Evolutionary conservation across 2,113 vertebrate species (phyloP).

Genomic region (Sorex fumeus): DNA sequence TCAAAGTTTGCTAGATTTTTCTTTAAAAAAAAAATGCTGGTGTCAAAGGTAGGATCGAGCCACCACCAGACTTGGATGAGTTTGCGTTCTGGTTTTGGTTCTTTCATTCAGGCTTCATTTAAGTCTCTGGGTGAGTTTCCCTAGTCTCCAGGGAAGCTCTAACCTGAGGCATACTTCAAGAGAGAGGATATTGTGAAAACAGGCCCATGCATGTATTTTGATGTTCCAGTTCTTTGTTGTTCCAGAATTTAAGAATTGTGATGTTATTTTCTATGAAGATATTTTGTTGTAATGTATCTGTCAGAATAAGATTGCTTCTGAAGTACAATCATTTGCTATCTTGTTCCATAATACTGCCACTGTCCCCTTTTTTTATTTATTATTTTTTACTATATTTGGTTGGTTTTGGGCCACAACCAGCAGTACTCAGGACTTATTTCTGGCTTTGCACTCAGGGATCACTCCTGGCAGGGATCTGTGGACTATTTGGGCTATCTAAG

Average conservation of each 20-base stretch:
- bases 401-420: no score
- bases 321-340: slow-evolving; percentile 9
- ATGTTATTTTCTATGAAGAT: slow-evolving; percentile 7
- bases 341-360: not conserved
- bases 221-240: not conserved
- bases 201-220: no score
- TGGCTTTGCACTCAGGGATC: no score
- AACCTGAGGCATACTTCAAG: not conserved
- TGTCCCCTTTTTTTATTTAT: no score
- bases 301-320: not conserved
- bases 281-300: not conserved
- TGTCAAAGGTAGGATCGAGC: not conserved
- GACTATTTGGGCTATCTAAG: no score
- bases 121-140: not conserved
- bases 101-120: not conserved
- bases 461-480: no score
- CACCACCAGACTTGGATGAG: not conserved
- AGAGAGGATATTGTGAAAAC: no score
- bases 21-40: not conserved
- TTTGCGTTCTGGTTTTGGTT: not conserved
- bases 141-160: not conserved
- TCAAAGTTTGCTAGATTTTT: not conserved
- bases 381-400: no score
- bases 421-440: no score
- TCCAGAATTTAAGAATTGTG: slow-evolving; percentile 13